phyloP scores from a whole-genome alignment of 2,797 vertebrate species.

The Hafferia zeledoni region DNA sequence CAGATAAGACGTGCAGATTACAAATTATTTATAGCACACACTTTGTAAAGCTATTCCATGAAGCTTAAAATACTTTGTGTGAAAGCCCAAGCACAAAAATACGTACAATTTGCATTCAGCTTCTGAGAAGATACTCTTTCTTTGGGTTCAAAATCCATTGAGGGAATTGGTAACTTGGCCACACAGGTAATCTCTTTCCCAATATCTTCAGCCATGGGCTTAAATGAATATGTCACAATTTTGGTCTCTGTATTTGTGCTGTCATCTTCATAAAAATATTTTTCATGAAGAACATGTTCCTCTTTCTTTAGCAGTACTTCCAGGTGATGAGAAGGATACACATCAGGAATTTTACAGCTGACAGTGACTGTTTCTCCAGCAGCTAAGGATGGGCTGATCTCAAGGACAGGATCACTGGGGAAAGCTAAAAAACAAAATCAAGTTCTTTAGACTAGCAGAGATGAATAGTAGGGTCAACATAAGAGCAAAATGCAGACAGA shows the following conservation, averaged over 20 bases:
- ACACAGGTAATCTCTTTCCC: conserved; percentile 78
- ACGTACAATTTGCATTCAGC: conserved; percentile 85
- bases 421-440: conserved; percentile 80
- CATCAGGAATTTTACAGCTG: conserved; percentile 76
- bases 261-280: neutral
- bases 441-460: neutral
- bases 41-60: neutral
- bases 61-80: neutral
- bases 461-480: neutral
- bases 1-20: neutral
- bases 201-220: conserved; percentile 52
- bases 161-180: conserved; percentile 70
- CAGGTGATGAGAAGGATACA: conserved; percentile 79
- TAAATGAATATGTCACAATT: conserved; percentile 68
- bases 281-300: neutral
- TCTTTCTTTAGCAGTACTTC: conserved; percentile 76
- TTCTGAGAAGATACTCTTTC: conserved; percentile 50
- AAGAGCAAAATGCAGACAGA: neutral
- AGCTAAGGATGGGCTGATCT: conserved; percentile 56
- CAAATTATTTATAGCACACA: neutral
- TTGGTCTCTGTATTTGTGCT: conserved; percentile 63
- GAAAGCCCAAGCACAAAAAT: neutral
- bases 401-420: conserved; percentile 81
- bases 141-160: conserved; percentile 29
- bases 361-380: conserved; percentile 67